Conservation (phyloP, 2,113 vertebrate genomes). For the human (Homo sapiens) region GRCh38 chr5:83467001-83467500, state of each 20-base stretch:
- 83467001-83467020: background rate
- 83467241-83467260: background rate
- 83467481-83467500: background rate
- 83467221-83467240: background rate
- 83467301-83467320: background rate
- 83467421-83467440: conserved; percentile 27
- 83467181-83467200: background rate
- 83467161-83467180: background rate
- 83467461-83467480: background rate
- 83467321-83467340: background rate
- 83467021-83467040: background rate
- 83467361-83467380: background rate
- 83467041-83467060: background rate
- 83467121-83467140: background rate
- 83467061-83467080: background rate
- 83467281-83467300: background rate
- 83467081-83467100: background rate
- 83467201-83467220: background rate
- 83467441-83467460: background rate
- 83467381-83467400: background rate
- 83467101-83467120: conserved; percentile 21
- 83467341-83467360: background rate
- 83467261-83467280: background rate
- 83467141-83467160: conserved; percentile 8
- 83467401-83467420: background rate